Evolutionary conservation across 1,140 invertebrate genomes (phyloP).

Genomic region (Schlechtendalia chinensis): DNA sequence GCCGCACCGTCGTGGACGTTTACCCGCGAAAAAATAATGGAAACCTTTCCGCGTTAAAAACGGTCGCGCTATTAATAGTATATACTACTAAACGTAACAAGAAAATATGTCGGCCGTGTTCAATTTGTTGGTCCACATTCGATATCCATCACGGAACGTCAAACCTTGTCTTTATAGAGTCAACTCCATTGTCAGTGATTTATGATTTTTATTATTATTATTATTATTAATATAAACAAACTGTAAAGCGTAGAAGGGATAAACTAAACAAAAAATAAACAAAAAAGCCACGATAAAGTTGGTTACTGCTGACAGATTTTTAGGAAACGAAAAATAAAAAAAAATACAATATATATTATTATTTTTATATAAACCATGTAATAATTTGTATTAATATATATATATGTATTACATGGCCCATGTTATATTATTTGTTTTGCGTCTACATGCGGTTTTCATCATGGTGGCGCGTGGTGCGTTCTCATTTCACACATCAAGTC

Average conservation of each 20-base stretch:
- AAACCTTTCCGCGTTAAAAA: neutral
- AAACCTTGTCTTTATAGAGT: neutral
- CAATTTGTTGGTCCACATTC: conserved; percentile 22
- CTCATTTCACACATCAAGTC: neutral
- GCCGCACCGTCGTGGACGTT: neutral
- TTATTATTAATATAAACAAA: neutral
- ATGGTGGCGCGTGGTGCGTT: neutral
- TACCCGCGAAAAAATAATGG: conserved; percentile 18
- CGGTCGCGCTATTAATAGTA: conserved; percentile 36
- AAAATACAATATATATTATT: neutral
- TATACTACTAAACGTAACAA: neutral
- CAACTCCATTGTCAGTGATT: conserved; percentile 8
- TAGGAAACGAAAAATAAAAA: neutral
- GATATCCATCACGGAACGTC: conserved; percentile 31
- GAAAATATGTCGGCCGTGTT: conserved; percentile 12
- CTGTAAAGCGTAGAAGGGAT: neutral
- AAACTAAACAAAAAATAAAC: neutral
- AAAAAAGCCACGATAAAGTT: neutral
- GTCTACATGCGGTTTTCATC: neutral
- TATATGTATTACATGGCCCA: too few species aligned
- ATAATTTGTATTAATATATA: too few species aligned
- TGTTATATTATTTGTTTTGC: neutral
- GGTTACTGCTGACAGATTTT: neutral
- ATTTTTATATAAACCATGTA: too few species aligned
- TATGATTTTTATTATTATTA: conserved; percentile 20